phyloP scores from a whole-genome alignment of 2,888 invertebrate species.

The Leptinotarsa peninsularis region DNA sequence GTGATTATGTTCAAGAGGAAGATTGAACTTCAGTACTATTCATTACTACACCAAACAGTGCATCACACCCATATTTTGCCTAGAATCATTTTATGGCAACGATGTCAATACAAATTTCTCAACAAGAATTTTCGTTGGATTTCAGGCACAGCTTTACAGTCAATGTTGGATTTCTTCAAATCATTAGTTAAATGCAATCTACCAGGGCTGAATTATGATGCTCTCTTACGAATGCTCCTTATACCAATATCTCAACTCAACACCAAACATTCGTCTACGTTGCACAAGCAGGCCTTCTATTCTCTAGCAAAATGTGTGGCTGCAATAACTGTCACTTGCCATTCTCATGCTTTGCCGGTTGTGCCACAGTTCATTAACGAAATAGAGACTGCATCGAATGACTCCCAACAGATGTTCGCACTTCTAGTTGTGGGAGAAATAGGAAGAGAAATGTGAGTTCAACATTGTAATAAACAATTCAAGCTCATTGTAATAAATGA shows the following conservation, averaged over 20 bases:
- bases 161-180: constrained; percentile 92
- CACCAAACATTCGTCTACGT: constrained; percentile 55
- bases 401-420: constrained; percentile 91
- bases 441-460: constrained; percentile 87
- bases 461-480: not conserved
- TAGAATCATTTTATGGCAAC: too few relatives aligned
- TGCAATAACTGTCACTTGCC: constrained; percentile 86
- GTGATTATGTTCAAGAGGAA: too few relatives aligned
- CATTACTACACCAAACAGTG: too few relatives aligned
- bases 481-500: not conserved
- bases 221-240: constrained; percentile 82
- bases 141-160: constrained; percentile 87
- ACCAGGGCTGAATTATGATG: constrained; percentile 80
- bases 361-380: constrained; percentile 79
- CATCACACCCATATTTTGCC: too few relatives aligned
- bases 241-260: constrained; percentile 66
- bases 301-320: constrained; percentile 97
- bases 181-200: constrained; percentile 87
- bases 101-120: not conserved
- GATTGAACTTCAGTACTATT: too few relatives aligned
- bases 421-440: constrained; percentile 97
- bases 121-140: constrained; percentile 19
- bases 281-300: constrained; percentile 86
- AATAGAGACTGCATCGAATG: constrained; percentile 77
- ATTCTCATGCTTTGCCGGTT: constrained; percentile 75